Conservation (phyloP, 2,797 vertebrate genomes). For the Ceryle rudis region DNA sequence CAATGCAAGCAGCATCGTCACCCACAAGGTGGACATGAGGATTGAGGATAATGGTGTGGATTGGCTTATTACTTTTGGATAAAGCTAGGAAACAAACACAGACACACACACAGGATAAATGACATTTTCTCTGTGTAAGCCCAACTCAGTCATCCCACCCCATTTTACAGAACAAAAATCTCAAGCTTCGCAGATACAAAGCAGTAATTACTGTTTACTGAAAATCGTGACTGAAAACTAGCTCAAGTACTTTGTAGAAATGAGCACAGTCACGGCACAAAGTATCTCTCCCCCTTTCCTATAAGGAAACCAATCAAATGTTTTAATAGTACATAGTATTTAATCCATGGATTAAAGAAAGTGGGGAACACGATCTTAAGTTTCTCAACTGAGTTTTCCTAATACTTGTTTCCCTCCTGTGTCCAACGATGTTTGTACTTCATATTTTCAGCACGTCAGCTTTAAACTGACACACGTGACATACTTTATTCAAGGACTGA, state of each 20-base stretch:
- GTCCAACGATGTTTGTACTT: neutral
- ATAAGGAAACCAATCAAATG: neutral
- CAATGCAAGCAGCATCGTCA: constrained; percentile 95
- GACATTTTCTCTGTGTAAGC: neutral
- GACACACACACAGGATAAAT: neutral
- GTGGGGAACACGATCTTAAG: neutral
- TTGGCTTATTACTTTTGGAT: constrained; percentile 89
- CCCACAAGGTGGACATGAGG: constrained; percentile 97
- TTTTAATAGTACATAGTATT: neutral
- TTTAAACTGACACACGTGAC: neutral
- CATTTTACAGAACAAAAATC: neutral
- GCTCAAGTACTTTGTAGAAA: neutral
- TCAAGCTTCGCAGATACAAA: neutral
- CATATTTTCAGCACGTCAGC: neutral
- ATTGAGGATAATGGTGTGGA: constrained; percentile 97
- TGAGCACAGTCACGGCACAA: neutral
- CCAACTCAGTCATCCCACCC: neutral
- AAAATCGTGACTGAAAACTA: neutral
- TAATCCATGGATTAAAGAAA: neutral
- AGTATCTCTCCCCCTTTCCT: neutral
- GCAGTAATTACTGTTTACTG: neutral
- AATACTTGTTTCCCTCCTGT: neutral
- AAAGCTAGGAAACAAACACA: constrained; percentile 80
- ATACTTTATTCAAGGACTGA: neutral
- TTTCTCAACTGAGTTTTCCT: neutral